phyloP scores from a whole-genome alignment of 2,797 vertebrate species.

The Pristis pectinata region DNA sequence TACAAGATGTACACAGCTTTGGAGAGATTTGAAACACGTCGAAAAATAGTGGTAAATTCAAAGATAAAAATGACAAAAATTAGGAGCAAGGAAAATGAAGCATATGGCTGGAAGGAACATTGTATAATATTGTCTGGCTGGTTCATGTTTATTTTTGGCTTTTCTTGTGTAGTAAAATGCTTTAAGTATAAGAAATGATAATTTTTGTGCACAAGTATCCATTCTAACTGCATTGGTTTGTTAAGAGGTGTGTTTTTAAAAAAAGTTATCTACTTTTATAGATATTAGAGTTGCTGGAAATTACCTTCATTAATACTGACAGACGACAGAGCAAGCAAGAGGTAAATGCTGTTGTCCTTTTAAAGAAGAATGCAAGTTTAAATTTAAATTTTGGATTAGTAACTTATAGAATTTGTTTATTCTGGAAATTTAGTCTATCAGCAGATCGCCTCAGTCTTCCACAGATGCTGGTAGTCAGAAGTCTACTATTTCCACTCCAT shows the following conservation, averaged over 20 bases:
- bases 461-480: constrained; percentile 70
- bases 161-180: not conserved
- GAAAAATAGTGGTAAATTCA: not conserved
- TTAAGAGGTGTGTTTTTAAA: not conserved
- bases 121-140: not conserved
- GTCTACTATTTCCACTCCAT: constrained; percentile 76
- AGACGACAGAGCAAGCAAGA: constrained; percentile 57
- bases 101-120: too few species aligned
- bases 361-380: not conserved
- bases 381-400: not conserved
- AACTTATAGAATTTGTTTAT: not conserved
- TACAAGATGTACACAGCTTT: not conserved
- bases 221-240: not conserved
- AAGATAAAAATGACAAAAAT: constrained; percentile 1
- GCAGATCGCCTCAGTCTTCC: constrained; percentile 61
- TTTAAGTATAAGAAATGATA: not conserved
- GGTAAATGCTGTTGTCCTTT: constrained; percentile 52
- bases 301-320: constrained; percentile 53
- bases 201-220: not conserved
- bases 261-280: constrained; percentile 45
- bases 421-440: constrained; percentile 55
- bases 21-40: not conserved
- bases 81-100: not conserved
- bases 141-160: not conserved
- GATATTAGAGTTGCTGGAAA: constrained; percentile 79